These are phyloP conservation scores for Protophormia terraenovae DNA, from an alignment of 2,888 invertebrate genomes.

Conservation along the genomic window DNA sequence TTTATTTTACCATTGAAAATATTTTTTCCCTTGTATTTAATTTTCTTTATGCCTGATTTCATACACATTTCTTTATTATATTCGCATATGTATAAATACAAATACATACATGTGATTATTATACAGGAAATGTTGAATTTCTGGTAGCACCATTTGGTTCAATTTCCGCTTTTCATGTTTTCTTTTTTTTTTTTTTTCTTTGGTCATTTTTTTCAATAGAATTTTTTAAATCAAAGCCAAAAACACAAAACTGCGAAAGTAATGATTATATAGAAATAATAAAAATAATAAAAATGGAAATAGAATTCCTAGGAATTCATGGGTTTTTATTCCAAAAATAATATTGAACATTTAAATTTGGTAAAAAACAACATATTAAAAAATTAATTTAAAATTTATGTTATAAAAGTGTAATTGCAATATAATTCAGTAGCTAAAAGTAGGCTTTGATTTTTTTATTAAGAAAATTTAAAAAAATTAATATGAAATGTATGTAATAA, in stretches of 20 bases:
- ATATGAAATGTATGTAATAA: no score
- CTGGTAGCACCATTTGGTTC: constrained; percentile 19
- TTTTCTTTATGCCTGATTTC: constrained; percentile 16
- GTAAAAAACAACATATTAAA: no score
- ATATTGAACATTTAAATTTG: no score
- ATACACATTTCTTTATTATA: background rate
- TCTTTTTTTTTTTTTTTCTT: background rate
- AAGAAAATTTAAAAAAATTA: no score
- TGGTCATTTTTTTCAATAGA: background rate
- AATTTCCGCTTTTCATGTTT: background rate
- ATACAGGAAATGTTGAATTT: constrained; percentile 18
- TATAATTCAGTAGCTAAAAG: no score
- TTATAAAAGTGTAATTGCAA: no score
- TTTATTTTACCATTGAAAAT: background rate
- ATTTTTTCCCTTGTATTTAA: background rate
- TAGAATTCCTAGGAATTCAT: background rate
- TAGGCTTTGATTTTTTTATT: no score
- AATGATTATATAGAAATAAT: no score
- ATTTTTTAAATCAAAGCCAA: background rate
- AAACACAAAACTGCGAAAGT: background rate
- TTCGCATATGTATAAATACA: background rate
- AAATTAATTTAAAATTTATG: no score
- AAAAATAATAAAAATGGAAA: no score
- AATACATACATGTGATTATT: background rate
- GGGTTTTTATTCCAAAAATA: no score